Evolutionary conservation across 2,797 vertebrate genomes (phyloP), one percentile per base, ranked within the genome.

Genomic region (Chanos chanos): DNA sequence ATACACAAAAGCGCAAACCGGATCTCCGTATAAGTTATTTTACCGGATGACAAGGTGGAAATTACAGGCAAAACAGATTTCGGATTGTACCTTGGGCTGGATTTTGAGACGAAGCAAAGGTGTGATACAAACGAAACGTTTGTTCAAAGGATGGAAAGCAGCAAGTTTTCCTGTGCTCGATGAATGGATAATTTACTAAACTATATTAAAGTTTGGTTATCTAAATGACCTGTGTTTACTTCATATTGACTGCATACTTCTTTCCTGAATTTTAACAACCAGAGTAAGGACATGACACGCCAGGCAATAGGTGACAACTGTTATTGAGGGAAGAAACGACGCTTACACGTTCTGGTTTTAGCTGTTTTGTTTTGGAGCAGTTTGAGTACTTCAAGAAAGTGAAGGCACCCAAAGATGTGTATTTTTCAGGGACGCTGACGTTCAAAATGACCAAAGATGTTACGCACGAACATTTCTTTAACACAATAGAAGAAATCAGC

Each of bases 11-110:
- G 60, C 74, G 66, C 71, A 47, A 40, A 43, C 9, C 40, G 19
- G 48, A 21, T 52, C 22, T 52, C 21, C 13, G 21, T 10, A 37
- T 41, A 5, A 22, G 28, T 28, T 27, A 21, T 8, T 22, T 45
- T 34, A 48, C 10, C 12, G 16, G 16, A 28, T 33, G 60, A 6
- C 39, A 67, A 71, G 62, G 45, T 49, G 22, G 69, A 47, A 21
- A 49, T 31, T 41, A 61, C 66, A 67, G 18, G 37, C 15, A 16
- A 6, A 15, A 21, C 15, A 50, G 52, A 49, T 24, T 36, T 28
- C 28, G 27, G 53, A 63, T 48, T 68, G 67, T 61, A 63, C 62
- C 25, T 61, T 37, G 39, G 61, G 50, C 61, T 40, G 73, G 63
- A 60, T 59, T 52, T 37, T 24, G 30, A 57, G 64, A 16, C 37